Base-by-base conservation (phyloP, 1,140 invertebrate genomes). In the Agraylea sexmaculata region DNA sequence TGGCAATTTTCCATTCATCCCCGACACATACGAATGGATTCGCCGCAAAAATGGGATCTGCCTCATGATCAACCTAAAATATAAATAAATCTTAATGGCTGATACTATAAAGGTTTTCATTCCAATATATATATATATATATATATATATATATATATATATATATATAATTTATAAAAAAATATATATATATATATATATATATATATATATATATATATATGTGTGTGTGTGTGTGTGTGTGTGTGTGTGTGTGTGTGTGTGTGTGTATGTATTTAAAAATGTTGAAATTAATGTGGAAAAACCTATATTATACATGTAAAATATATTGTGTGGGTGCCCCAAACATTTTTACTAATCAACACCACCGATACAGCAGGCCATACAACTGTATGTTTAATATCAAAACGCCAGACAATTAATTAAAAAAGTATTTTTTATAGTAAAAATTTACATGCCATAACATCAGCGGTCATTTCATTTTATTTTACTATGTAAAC, bases 1-100 rank as follows among this genome's bases (percentile, higher is more conserved):
- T 38, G n/a, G 22, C 27, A 12, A 11, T 41, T 34, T 71, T 71
- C 75, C 75, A 78, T 40, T 55, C 53, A 7, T 66, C 54, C 10
- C 61, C 69, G 18, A 51, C 50, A 6, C 60, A 44, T 17, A 60
- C 44, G 41, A 70, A 70, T 0, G 67, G 64, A 54, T 71, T 70
- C 3, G 50, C 40, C 0, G 43, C 49, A 12, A 58, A 51, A 17
- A 69, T 54, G 18, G 60, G 59, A 49, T 71, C 68, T 0, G 51
- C 41, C 34, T 60, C 15, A 10, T 50, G 40, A 23, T 58, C 53
- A 15, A 58, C 40, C 23, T 58, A n/a, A 7, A 52, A 13, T 25
- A 40, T 25, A 32, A 32, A 11, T 6, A 32, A 11, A 32, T 5
- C 6, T 10, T 6, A 10, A 36, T 36, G 19, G 13, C 19, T 10